These are phyloP conservation scores for Melanotaenia pygmaea DNA, from an alignment of 2,797 vertebrate genomes.

Conservation along the genomic window DNA sequence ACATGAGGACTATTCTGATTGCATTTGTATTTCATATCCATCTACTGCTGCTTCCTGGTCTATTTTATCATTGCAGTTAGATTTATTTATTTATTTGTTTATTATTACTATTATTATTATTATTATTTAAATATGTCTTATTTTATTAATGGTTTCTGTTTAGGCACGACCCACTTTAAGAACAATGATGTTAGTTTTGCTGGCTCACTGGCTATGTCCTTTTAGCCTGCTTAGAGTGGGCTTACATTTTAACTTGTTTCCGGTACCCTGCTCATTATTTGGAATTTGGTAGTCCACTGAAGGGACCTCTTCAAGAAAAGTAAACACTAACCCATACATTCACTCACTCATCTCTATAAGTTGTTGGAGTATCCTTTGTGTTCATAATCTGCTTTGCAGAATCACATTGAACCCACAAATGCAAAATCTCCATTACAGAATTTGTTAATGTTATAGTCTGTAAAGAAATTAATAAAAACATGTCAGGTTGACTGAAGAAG, in stretches of 20 bases:
- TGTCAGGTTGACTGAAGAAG: slow-evolving; percentile 7
- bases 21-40: neutral
- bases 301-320: slow-evolving; percentile 28
- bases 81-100: neutral
- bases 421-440: too few species aligned
- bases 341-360: neutral
- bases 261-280: slow-evolving; percentile 17
- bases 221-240: neutral
- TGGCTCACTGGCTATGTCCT: neutral
- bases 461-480: neutral
- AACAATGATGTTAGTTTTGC: neutral
- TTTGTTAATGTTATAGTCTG: neutral
- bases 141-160: neutral
- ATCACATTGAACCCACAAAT: neutral
- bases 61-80: neutral
- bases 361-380: neutral
- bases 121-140: neutral
- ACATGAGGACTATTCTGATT: neutral
- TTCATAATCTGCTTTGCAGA: neutral
- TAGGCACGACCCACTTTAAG: neutral
- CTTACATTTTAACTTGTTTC: slow-evolving; percentile 32
- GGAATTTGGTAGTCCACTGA: slow-evolving; percentile 7
- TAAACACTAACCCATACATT: slow-evolving; percentile 17
- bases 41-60: neutral
- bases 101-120: neutral